These are phyloP conservation scores for Pyrgilauda ruficollis DNA, from an alignment of 2,113 vertebrate genomes.

Conservation along the genomic window DNA sequence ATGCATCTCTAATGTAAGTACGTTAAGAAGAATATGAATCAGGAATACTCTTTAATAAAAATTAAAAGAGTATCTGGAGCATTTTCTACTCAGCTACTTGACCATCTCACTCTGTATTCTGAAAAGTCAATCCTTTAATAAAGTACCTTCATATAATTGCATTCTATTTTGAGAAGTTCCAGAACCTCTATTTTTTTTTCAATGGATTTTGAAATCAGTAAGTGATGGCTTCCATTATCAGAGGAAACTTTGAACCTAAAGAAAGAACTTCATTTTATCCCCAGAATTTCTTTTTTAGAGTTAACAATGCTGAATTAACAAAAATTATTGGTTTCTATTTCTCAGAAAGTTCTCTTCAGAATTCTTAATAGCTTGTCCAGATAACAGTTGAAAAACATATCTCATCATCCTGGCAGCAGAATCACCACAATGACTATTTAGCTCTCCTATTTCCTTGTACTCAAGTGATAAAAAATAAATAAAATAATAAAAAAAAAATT, in stretches of 20 bases:
- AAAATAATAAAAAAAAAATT: background rate
- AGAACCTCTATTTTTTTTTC: background rate
- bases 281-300: background rate
- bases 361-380: background rate
- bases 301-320: background rate
- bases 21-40: background rate
- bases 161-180: background rate
- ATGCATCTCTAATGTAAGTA: background rate
- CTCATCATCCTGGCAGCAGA: background rate
- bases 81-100: background rate
- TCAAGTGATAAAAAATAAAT: background rate
- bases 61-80: background rate
- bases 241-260: background rate
- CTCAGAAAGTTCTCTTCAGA: background rate
- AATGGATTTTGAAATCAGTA: background rate
- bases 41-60: background rate
- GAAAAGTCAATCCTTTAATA: background rate
- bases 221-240: background rate
- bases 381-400: background rate
- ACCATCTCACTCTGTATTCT: background rate
- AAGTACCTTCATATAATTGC: background rate
- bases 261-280: background rate
- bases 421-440: background rate
- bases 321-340: background rate
- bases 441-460: background rate